These are phyloP conservation scores for Ophioninae sp. DNA, from an alignment of 2,888 invertebrate species.

Conservation along the genomic window DNA sequence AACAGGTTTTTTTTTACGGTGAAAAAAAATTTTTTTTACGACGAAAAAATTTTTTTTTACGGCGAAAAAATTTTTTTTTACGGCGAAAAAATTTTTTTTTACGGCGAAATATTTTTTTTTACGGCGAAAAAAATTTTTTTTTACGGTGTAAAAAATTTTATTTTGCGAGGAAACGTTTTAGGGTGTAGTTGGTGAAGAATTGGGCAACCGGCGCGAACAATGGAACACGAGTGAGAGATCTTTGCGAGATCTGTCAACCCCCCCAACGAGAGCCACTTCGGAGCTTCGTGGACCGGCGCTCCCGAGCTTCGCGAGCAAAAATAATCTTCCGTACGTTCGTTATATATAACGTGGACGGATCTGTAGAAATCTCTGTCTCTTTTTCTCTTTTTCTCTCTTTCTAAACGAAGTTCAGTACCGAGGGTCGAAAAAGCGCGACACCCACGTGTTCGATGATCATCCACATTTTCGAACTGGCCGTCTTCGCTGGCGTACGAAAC, in stretches of 20 bases:
- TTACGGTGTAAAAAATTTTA: not conserved
- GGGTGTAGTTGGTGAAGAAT: not conserved
- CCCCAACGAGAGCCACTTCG: conserved; percentile 71
- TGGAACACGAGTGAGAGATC: conserved; percentile 33
- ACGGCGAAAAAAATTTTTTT: too few relatives aligned
- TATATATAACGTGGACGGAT: conserved; percentile 27
- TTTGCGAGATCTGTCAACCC: conserved; percentile 74
- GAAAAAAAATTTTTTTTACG: not conserved
- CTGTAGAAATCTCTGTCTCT: conserved; percentile 18
- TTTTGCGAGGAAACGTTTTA: not conserved
- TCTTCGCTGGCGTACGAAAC: conserved; percentile 27
- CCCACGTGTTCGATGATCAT: conserved; percentile 57
- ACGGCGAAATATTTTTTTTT: too few relatives aligned
- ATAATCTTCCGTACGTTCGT: conserved; percentile 70
- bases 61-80: too few relatives aligned
- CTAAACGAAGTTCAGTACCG: conserved; percentile 47
- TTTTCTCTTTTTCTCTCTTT: not conserved
- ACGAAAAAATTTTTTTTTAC: not conserved
- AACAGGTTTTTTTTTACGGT: too few relatives aligned
- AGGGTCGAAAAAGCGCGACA: conserved; percentile 50
- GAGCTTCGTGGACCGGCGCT: conserved; percentile 73
- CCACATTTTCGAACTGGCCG: not conserved
- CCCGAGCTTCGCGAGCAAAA: conserved; percentile 73
- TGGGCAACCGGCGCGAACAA: conserved; percentile 47
- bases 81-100: not conserved